Evolutionary conservation across 2,113 vertebrate genomes (phyloP), one percentile per base, ranked within the genome.

Genomic region (Mystacornis crossleyi): DNA sequence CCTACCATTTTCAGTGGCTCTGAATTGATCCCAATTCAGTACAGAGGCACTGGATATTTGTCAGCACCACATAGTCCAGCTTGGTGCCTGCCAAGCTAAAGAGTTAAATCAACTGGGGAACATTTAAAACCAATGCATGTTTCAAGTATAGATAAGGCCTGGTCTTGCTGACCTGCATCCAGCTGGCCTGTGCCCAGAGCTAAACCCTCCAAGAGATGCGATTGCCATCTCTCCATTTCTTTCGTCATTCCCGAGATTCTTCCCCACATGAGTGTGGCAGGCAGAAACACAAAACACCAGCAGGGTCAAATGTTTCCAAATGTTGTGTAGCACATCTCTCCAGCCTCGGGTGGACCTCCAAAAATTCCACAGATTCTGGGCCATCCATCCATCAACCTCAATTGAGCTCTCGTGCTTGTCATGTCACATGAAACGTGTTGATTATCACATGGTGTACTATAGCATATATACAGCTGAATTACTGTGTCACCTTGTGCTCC

Each of bases 361-460:
- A 81, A 95, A 82, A 92, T 97, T 92, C 95, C 94, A 57, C 57
- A 38, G 90, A 96, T 96, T 92, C 97, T 90, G 53, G 74, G 62
- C 55, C 90, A 18, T 53, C 91, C 91, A 96, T 97, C 71, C 43
- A 95, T 97, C 94, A 97, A 20, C 43, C 19, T 89, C 82, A 97
- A 85, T 18, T 89, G 94, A 92, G 47, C 55, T 74, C 79, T 86
- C 29, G 0, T 85, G 45, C 90, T 82, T 90, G 69, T 57, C 50
- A 1, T 81, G 73, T 75, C 85, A 26, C 34, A 24, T 18, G 69
- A 84, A 91, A 84, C 51, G 57, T 71, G 90, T 90, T 90, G 81
- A 75, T 94, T 81, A 48, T 77, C 69, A 50, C 58, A 77, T 87
- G 69, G 89, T 87, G 45, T 51, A 58, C 53, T 53, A 58, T 47